Conservation (phyloP, 2,113 vertebrate genomes). For the Protobothrops flavoviridis region DNA sequence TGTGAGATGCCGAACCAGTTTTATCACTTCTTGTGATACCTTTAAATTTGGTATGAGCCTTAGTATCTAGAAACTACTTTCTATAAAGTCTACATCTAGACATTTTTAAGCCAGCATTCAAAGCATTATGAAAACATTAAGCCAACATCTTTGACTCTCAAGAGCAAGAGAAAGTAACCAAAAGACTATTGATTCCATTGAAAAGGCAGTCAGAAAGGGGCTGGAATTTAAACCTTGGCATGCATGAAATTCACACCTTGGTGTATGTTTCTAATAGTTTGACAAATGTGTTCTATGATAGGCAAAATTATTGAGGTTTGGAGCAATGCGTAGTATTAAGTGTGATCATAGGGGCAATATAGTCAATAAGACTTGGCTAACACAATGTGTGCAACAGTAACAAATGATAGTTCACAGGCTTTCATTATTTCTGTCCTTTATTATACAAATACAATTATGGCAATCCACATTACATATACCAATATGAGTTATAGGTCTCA, state of each 20-base stretch:
- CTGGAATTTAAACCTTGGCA: not conserved
- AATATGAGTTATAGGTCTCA: too few relatives aligned
- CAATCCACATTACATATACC: too few relatives aligned
- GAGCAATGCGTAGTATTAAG: not conserved
- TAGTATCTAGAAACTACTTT: not conserved
- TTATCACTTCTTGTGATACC: not conserved
- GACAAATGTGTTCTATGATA: not conserved
- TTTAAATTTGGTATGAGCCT: not conserved
- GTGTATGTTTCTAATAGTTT: not conserved
- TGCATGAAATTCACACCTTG: not conserved
- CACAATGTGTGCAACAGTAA: not conserved
- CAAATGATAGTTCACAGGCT: not conserved
- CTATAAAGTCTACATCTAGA: not conserved
- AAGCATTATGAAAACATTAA: not conserved
- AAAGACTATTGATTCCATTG: not conserved
- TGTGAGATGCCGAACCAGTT: not conserved
- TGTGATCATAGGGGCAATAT: not conserved
- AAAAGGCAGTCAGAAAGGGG: not conserved
- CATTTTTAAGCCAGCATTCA: not conserved
- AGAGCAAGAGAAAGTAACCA: not conserved
- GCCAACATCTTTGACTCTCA: not conserved
- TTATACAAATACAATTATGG: not conserved
- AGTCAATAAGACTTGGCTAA: not conserved
- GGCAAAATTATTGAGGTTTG: not conserved
- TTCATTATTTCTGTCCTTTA: not conserved